phyloP scores from a whole-genome alignment of 2,113 vertebrate genomes.

The Rhegmatorhina hoffmannsi region DNA sequence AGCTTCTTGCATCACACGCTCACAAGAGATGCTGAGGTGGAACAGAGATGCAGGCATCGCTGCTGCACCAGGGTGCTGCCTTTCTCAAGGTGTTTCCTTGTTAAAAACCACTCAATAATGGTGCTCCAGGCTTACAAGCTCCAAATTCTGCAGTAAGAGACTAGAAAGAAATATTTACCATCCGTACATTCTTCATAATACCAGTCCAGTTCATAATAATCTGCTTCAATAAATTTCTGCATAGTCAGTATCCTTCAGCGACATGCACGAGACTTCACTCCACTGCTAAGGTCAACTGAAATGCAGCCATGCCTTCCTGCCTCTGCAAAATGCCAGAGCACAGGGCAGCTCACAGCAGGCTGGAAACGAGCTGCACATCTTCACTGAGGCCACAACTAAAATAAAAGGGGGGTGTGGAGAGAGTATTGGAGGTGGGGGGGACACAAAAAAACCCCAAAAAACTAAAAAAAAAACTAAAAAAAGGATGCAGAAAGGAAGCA shows the following conservation, averaged over 20 bases:
- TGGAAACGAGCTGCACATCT: slow-evolving; percentile 64
- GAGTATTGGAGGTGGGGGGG: neutral
- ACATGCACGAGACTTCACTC: slow-evolving; percentile 53
- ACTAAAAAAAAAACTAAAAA: neutral
- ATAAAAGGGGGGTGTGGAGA: neutral
- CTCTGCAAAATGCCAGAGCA: slow-evolving; percentile 26
- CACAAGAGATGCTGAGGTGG: neutral
- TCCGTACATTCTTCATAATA: slow-evolving; percentile 98
- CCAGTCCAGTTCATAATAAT: slow-evolving; percentile 99
- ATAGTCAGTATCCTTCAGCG: slow-evolving; percentile 85
- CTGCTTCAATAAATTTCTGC: slow-evolving; percentile 97
- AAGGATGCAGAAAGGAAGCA: slow-evolving; percentile 42
- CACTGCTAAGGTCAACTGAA: slow-evolving; percentile 78
- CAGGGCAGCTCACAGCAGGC: neutral
- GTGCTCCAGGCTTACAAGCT: neutral
- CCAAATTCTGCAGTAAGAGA: slow-evolving; percentile 15
- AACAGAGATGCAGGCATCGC: neutral
- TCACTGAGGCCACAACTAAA: slow-evolving; percentile 6
- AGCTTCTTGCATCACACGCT: neutral
- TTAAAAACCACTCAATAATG: neutral
- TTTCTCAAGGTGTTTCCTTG: neutral
- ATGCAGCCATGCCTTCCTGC: slow-evolving; percentile 74
- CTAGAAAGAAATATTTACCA: slow-evolving; percentile 82
- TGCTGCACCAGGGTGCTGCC: neutral
- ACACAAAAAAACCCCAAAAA: neutral